A percentile compares a stretch with the other conserved stretches of the same genome.
phyloP scores from a whole-genome alignment of 2,797 vertebrate genomes.

The Acestrorhynchus altus region DNA sequence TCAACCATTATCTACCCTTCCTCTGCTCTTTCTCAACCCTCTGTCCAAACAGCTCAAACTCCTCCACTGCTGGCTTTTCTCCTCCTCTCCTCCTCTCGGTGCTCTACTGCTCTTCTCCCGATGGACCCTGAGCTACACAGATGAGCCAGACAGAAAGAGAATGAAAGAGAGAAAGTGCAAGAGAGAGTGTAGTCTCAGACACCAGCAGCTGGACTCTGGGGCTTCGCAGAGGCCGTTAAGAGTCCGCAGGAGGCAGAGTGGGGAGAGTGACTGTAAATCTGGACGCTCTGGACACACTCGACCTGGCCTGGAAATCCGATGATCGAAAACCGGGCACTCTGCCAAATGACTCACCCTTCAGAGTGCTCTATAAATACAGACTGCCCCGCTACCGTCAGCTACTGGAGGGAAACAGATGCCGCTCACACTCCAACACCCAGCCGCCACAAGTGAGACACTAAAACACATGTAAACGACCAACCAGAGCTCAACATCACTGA shows the following conservation, averaged over 20 bases:
- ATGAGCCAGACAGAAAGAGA: conserved; percentile 9
- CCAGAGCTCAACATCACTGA: background rate
- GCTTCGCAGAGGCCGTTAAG: conserved; percentile 29
- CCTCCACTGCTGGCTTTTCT: conserved; percentile 23
- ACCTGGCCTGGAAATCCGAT: conserved; percentile 77
- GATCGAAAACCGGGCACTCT: conserved; percentile 66
- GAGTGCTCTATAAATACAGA: conserved; percentile 77
- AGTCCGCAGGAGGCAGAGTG: conserved; percentile 34
- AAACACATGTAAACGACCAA: conserved; percentile 20
- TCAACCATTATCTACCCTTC: background rate
- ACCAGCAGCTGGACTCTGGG: conserved; percentile 23
- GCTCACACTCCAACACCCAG: conserved; percentile 14
- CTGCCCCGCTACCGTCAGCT: conserved; percentile 66
- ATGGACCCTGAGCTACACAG: background rate
- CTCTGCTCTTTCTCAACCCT: background rate
- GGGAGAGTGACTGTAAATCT: conserved; percentile 71
- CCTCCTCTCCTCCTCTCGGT: conserved; percentile 20
- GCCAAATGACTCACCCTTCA: conserved; percentile 72
- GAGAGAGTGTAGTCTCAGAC: background rate
- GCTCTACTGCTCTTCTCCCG: conserved; percentile 45
- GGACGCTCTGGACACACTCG: conserved; percentile 58
- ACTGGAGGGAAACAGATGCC: background rate
- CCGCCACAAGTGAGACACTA: conserved; percentile 20
- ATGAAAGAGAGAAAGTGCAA: background rate
- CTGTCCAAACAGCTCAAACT: background rate